Base-by-base conservation (phyloP, 2,113 vertebrate species). In the Cynocephalus volans region DNA sequence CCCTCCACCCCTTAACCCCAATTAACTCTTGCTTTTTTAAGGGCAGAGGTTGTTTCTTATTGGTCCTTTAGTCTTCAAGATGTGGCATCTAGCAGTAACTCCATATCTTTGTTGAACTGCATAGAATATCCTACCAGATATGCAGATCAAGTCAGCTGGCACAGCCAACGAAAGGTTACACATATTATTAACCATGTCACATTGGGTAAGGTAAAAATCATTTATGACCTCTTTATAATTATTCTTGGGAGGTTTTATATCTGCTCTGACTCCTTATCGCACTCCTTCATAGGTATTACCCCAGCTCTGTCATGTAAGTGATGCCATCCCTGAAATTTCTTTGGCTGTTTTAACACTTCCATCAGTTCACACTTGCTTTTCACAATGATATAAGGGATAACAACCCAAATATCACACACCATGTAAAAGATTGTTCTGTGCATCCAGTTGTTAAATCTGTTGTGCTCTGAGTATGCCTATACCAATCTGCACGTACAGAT, bases 401-500 rank as follows among this genome's bases (percentile, higher is more conserved):
- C 69, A 87, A 84, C 69, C 90, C 58, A 87, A 89, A 87, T 79
- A 96, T 86, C 89, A 95, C 64, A 91, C 52, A 85, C 84, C 19
- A 0, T 79, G 84, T 84, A 67, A 90, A 92, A 96, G 92, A 95
- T 93, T 76, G 67, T 81, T 87, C 90, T 96, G 89, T 84, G 86
- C 92, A 96, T 80, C 92, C 95, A 96, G 50, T 95, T 93, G 93
- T 97, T 97, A 97, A 97, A 92, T 97, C 87, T 89, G 31, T 65
- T 87, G 79, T 96, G 93, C 83, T 95, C 72, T 89, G 62, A 41
- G 15, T 89, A 65, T 45, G 80, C 79, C 82, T 0, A 0, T 83
- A 92, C 72, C 93, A 97, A 82, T 70, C 87, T 84, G 62, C 75
- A 89, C 13, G 1, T 77, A 85, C 83, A 62, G 89, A 97, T 83